Evolutionary conservation across 2,113 vertebrate genomes (phyloP).

Genomic region (Oncorhynchus tshawytscha): DNA sequence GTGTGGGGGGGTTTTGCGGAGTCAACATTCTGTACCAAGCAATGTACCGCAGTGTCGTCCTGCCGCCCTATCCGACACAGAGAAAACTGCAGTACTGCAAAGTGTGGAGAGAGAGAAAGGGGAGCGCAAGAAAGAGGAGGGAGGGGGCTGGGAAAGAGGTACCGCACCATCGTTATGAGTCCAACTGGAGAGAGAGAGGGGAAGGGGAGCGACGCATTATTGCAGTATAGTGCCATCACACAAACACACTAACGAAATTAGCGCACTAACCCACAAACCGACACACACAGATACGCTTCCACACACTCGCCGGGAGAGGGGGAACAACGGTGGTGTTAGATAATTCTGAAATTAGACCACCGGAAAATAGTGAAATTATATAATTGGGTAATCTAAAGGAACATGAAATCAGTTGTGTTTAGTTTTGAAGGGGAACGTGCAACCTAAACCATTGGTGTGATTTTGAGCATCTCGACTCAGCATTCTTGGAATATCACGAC

Average conservation of each 20-base stretch:
- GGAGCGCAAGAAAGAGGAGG: conserved; percentile 1
- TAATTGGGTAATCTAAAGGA: background rate
- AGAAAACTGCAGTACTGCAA: conserved; percentile 71
- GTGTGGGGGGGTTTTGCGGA: conserved; percentile 53
- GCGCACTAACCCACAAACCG: conserved; percentile 39
- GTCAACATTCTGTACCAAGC: conserved; percentile 58
- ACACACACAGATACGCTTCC: background rate
- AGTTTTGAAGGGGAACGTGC: conserved; percentile 33
- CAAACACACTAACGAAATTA: conserved; percentile 34
- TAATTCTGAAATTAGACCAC: background rate
- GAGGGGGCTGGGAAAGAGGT: conserved; percentile 30
- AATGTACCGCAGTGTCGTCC: conserved; percentile 73
- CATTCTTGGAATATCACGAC: conserved; percentile 35
- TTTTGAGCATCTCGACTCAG: conserved; percentile 34
- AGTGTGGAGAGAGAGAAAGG: conserved; percentile 46
- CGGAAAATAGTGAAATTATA: background rate
- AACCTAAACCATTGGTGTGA: conserved; percentile 38
- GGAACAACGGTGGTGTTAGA: conserved; percentile 2
- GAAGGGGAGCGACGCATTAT: conserved; percentile 71
- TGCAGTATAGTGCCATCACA: conserved; percentile 66
- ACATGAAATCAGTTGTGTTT: background rate
- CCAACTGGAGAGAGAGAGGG: conserved; percentile 56
- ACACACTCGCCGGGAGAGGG: conserved; percentile 6
- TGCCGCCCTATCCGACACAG: conserved; percentile 56
- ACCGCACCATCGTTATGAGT: conserved; percentile 69